Percentiles rank a stretch among this genome's conserved stretches.
Evolutionary conservation across 2,113 vertebrate genomes (phyloP).

Genomic region (Syngnathoides biaculeatus): DNA sequence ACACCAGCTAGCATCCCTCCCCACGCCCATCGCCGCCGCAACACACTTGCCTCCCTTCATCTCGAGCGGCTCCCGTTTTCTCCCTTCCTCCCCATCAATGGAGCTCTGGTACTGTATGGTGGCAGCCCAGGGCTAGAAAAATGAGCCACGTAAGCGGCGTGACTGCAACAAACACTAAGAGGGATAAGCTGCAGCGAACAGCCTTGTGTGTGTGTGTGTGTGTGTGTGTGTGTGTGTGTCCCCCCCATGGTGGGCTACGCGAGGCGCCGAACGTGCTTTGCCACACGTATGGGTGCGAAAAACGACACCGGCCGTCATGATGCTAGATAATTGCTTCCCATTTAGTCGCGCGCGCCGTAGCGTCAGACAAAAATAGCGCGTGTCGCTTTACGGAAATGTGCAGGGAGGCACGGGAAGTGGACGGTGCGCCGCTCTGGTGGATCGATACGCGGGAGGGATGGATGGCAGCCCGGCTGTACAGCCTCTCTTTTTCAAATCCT

Average conservation of each 20-base stretch:
- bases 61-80: conserved; percentile 48
- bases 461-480: conserved; percentile 35
- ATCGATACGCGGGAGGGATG: conserved; percentile 59
- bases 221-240: too few species aligned
- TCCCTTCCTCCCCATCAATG: conserved; percentile 50
- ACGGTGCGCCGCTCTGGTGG: conserved; percentile 51
- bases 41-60: conserved; percentile 62
- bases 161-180: conserved; percentile 52
- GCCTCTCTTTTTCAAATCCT: conserved; percentile 29
- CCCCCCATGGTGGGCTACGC: conserved; percentile 41
- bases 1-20: conserved; percentile 68
- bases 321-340: conserved; percentile 78
- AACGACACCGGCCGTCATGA: conserved; percentile 67
- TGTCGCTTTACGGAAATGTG: conserved; percentile 59
- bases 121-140: conserved; percentile 31
- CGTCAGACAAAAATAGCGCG: conserved; percentile 74
- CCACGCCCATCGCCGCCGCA: conserved; percentile 69
- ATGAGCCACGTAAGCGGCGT: conserved; percentile 50
- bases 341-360: conserved; percentile 64
- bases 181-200: conserved; percentile 56
- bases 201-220: conserved; percentile 56
- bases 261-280: conserved; percentile 60
- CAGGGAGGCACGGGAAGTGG: conserved; percentile 64
- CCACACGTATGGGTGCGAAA: conserved; percentile 65
- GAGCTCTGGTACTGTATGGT: conserved; percentile 52